A percentile compares a stretch with the other conserved stretches of the same genome.
Conservation (phyloP, 2,113 vertebrate species). For the Merops nubicus region DNA sequence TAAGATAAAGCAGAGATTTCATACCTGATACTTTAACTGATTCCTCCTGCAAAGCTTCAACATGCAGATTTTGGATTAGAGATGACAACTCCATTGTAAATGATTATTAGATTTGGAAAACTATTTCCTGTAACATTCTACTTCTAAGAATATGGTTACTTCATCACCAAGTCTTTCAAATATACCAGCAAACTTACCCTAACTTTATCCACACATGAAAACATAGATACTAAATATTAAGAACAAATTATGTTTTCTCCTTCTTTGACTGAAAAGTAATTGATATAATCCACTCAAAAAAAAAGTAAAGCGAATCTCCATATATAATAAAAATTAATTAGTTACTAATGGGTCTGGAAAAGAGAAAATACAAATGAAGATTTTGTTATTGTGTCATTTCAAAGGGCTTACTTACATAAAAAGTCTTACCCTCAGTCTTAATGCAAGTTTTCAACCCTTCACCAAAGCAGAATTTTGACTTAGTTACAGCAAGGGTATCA, state of each 20-base stretch:
- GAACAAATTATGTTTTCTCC: neutral
- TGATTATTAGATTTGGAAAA: neutral
- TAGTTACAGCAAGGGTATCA: neutral
- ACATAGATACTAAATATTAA: neutral
- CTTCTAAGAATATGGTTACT: neutral
- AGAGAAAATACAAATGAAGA: neutral
- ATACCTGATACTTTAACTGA: neutral
- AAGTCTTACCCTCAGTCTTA: neutral
- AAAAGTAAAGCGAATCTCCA: neutral
- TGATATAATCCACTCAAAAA: neutral
- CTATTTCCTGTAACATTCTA: neutral
- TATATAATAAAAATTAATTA: neutral
- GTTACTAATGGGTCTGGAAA: neutral
- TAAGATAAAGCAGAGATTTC: neutral
- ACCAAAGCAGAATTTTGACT: neutral
- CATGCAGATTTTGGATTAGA: neutral
- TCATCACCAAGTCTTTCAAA: neutral
- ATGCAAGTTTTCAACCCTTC: neutral
- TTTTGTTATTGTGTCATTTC: neutral
- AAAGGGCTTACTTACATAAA: neutral
- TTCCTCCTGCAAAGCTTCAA: neutral
- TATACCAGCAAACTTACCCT: neutral
- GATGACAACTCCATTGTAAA: neutral
- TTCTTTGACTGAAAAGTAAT: neutral
- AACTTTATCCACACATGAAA: neutral